A percentile compares a stretch with the other conserved stretches of the same genome.
These are phyloP conservation scores for Tribolium castaneum DNA, from an alignment of 1,140 invertebrate species.

Conservation along the genomic window DNA sequence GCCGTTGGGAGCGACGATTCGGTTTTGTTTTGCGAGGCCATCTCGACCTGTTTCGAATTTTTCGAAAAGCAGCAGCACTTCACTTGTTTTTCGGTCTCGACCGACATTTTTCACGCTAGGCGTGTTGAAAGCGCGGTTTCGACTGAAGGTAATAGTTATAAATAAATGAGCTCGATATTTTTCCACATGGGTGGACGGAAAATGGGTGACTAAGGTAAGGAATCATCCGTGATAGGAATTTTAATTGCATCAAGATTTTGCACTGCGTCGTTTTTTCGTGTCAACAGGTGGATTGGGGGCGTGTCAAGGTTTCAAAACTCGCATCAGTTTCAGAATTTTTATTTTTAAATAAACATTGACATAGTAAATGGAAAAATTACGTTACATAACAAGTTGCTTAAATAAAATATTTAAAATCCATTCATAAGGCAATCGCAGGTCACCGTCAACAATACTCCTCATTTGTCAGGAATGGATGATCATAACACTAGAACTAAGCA, in stretches of 20 bases:
- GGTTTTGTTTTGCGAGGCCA: background rate
- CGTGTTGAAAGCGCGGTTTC: background rate
- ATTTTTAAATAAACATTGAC: conserved; percentile 35
- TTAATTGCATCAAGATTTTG: background rate
- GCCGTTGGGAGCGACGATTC: background rate
- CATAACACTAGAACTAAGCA: conserved; percentile 12
- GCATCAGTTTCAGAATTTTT: background rate
- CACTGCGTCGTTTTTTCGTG: background rate
- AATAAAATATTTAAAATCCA: conserved; percentile 34
- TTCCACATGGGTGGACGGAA: background rate
- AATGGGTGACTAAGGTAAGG: background rate
- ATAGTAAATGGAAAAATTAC: conserved; percentile 28
- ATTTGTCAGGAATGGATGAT: conserved; percentile 29
- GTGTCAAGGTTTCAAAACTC: background rate
- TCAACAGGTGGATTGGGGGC: conserved; percentile 5
- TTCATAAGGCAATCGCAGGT: conserved; percentile 41
- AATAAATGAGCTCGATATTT: conserved; percentile 21
- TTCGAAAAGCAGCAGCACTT: background rate
- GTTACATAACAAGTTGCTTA: conserved; percentile 21
- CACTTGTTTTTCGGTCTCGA: background rate
- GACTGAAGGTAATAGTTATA: conserved; percentile 22
- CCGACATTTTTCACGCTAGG: conserved; percentile 1
- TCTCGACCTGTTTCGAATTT: background rate
- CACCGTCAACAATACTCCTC: conserved; percentile 30
- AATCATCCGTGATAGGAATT: background rate